These are phyloP conservation scores for Solen grandis DNA, from an alignment of 1,140 invertebrate genomes.

Conservation along the genomic window DNA sequence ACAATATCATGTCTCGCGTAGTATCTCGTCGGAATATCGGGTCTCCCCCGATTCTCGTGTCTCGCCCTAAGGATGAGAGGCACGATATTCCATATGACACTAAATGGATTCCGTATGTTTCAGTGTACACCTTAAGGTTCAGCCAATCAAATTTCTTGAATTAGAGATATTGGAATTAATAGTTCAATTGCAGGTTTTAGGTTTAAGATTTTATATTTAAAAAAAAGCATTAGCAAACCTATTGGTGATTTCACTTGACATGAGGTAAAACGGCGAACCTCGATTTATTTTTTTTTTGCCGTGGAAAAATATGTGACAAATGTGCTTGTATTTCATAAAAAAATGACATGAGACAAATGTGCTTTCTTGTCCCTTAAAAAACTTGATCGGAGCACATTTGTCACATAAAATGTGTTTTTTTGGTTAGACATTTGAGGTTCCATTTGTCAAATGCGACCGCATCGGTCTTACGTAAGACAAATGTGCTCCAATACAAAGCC, in stretches of 20 bases:
- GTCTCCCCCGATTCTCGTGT: constrained; percentile 11
- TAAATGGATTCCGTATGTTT: constrained; percentile 26
- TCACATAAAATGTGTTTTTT: neutral
- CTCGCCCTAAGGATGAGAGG: constrained; percentile 21
- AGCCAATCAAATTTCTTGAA: constrained; percentile 26
- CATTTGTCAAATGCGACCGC: constrained; percentile 19
- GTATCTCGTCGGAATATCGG: too few species aligned
- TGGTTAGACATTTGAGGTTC: too few species aligned
- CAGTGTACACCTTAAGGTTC: constrained; percentile 20
- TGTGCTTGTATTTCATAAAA: neutral
- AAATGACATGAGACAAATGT: constrained; percentile 31
- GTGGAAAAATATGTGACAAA: constrained; percentile 25
- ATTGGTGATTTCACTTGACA: constrained; percentile 24
- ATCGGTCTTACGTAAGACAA: too few species aligned
- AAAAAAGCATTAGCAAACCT: constrained; percentile 28
- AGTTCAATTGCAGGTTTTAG: constrained; percentile 23
- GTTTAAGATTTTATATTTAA: constrained; percentile 8
- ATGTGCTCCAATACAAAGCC: too few species aligned
- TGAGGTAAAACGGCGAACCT: constrained; percentile 29
- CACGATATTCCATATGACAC: constrained; percentile 23
- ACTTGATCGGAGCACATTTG: constrained; percentile 14
- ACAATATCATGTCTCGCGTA: too few species aligned
- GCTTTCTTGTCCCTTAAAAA: constrained; percentile 31
- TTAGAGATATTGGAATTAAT: constrained; percentile 7
- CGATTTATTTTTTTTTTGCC: neutral